Percentiles rank a stretch among this genome's conserved stretches.
phyloP scores from a whole-genome alignment of 2,888 invertebrate species.

The Leucoptera coffeella region DNA sequence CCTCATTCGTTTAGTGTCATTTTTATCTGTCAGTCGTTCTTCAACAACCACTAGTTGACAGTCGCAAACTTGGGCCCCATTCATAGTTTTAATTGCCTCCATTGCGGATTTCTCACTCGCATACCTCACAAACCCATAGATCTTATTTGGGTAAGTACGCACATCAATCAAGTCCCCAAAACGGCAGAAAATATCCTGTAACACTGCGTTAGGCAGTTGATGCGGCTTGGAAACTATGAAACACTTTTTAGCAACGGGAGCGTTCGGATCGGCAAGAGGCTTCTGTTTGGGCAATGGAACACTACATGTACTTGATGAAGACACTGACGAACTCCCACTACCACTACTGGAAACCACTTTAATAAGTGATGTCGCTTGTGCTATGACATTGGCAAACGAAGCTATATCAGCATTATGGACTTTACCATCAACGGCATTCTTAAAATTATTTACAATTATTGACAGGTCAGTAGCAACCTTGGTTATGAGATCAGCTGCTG shows the following conservation, averaged over 20 bases:
- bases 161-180: conserved; percentile 90
- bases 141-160: conserved; percentile 80
- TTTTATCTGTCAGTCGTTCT: conserved; percentile 38
- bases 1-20: conserved; percentile 16
- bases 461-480: conserved; percentile 28
- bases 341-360: conserved; percentile 57
- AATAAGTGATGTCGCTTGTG: conserved; percentile 69
- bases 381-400: conserved; percentile 69
- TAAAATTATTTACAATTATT: conserved; percentile 29
- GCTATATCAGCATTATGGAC: conserved; percentile 41
- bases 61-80: conserved; percentile 80
- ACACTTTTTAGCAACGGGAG: conserved; percentile 59
- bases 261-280: conserved; percentile 57
- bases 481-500: conserved; percentile 41
- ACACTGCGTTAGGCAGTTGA: conserved; percentile 67
- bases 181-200: conserved; percentile 82
- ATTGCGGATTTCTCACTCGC: conserved; percentile 71
- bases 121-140: conserved; percentile 90
- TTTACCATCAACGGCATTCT: conserved; percentile 22
- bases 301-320: too few relatives aligned
- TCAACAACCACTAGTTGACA: conserved; percentile 84
- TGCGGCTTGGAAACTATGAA: conserved; percentile 60
- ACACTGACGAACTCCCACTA: too few relatives aligned
- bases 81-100: conserved; percentile 63
- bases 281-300: conserved; percentile 68